Evolutionary conservation across 1,140 invertebrate species (phyloP).

Genomic region (Brachionus manjavacas): DNA sequence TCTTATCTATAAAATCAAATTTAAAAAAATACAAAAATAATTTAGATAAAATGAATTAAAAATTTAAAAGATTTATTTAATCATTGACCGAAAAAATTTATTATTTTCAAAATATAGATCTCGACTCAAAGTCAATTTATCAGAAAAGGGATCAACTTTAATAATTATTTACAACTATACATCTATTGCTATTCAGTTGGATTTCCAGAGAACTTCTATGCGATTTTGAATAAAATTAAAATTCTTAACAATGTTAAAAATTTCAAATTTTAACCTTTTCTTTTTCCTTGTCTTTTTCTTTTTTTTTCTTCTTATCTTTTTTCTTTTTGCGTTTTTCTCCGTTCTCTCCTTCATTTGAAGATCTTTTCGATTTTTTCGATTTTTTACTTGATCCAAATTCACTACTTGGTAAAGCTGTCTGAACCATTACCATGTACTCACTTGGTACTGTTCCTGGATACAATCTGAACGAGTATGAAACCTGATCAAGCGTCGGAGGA

Average conservation of each 20-base stretch:
- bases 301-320: slow-evolving; percentile 42
- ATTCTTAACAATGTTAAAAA: background rate
- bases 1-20: no score
- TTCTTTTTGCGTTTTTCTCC: slow-evolving; percentile 38
- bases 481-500: background rate
- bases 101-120: background rate
- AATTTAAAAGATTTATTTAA: no score
- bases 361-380: slow-evolving; percentile 28
- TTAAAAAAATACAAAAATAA: no score
- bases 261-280: background rate
- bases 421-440: slow-evolving; percentile 36
- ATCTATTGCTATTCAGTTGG: background rate
- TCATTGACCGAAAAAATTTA: no score
- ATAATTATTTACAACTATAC: background rate
- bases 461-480: background rate
- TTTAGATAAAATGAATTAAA: no score
- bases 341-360: slow-evolving; percentile 37
- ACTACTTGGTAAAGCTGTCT: slow-evolving; percentile 5
- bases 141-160: background rate
- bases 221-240: background rate
- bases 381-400: slow-evolving; percentile 26
- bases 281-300: slow-evolving; percentile 41
- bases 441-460: background rate
- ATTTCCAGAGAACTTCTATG: background rate
- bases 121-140: background rate